These are phyloP conservation scores for Crotalus helleri DNA, from an alignment of 2,113 vertebrate genomes.

Conservation along the genomic window DNA sequence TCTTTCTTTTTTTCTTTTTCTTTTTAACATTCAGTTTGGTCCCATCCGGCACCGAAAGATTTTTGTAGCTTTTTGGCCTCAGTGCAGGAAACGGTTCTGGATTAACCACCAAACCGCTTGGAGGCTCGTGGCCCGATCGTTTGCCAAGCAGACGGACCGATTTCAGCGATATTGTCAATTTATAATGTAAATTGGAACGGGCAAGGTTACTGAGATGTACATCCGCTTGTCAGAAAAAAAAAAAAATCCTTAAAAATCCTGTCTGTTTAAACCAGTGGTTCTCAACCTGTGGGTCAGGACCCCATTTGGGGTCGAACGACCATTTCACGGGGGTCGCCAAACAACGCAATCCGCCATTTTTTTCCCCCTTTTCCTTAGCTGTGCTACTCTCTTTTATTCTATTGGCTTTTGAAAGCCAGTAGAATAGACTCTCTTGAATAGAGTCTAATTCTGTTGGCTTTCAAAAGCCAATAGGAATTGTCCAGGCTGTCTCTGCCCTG, in stretches of 20 bases:
- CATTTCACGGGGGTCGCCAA: too few relatives aligned
- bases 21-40: not conserved
- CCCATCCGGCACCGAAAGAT: not conserved
- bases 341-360: too few relatives aligned
- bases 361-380: too few relatives aligned
- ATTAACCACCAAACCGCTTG: not conserved
- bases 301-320: too few relatives aligned
- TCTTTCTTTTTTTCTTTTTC: too few relatives aligned
- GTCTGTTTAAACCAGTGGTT: not conserved
- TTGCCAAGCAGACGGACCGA: not conserved
- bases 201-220: not conserved
- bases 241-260: not conserved
- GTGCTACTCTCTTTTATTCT: too few relatives aligned
- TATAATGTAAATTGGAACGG: not conserved
- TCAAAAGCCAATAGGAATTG: too few relatives aligned
- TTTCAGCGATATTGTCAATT: not conserved
- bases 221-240: not conserved
- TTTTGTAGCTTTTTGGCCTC: not conserved
- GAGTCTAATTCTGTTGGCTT: too few relatives aligned
- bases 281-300: too few relatives aligned
- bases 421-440: too few relatives aligned
- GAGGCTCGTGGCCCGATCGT: not conserved
- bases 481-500: too few relatives aligned
- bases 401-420: too few relatives aligned
- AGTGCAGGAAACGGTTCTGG: not conserved